Conservation (phyloP, 1,140 invertebrate species). For the Rhagoletis zephyria region DNA sequence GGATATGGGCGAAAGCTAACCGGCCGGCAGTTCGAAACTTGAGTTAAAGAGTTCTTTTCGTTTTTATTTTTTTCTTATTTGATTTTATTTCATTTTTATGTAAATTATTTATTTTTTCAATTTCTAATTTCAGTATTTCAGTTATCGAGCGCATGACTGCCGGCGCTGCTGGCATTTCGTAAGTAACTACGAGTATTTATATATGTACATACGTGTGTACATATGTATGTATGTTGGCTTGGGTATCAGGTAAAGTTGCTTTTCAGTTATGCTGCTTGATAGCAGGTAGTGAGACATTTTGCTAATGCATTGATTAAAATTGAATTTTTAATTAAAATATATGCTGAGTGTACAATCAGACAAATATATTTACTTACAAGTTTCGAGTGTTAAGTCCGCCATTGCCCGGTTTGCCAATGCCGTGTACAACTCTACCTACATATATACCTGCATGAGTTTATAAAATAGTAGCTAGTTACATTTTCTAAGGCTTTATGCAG, state of each 20-base stretch:
- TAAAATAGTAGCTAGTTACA: conserved; percentile 8
- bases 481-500: not conserved
- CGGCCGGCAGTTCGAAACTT: conserved; percentile 32
- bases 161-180: not conserved
- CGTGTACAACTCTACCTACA: not conserved
- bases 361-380: not conserved
- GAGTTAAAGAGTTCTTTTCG: conserved; percentile 41
- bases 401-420: not conserved
- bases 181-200: not conserved
- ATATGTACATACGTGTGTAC: not conserved
- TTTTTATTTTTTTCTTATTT: conserved; percentile 2
- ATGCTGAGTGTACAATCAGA: conserved; percentile 29
- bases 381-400: not conserved
- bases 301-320: conserved; percentile 73
- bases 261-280: not conserved
- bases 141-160: conserved; percentile 36
- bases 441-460: not conserved
- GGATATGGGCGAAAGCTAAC: not conserved
- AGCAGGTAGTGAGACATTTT: conserved; percentile 53
- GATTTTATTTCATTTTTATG: conserved; percentile 49
- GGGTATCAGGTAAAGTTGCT: not conserved
- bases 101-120: conserved; percentile 52
- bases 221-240: not conserved
- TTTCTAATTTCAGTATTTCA: conserved; percentile 53
- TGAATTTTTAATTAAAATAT: conserved; percentile 73